Evolutionary conservation across 30 jellyfish, hydroid and myxozoan genomes (phyloP).

Genomic region (Morbakka virulenta): DNA sequence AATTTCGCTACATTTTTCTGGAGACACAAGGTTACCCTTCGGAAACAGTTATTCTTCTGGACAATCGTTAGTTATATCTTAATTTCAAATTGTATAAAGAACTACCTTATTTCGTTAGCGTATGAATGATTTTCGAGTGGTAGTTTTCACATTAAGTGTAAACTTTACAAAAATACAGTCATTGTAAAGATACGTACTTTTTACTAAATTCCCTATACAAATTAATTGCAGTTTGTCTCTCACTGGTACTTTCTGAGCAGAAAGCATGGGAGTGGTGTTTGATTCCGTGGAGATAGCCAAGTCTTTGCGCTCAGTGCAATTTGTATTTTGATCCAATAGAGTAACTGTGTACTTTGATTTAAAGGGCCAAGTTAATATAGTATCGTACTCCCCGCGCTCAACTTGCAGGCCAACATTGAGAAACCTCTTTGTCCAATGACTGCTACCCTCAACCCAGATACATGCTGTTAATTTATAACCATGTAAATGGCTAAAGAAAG

Average conservation of each 20-base stretch:
- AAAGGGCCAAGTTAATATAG: background rate
- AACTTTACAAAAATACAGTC: background rate
- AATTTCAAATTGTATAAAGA: background rate
- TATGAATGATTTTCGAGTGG: background rate
- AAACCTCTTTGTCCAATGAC: background rate
- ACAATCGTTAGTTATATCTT: constrained; percentile 37
- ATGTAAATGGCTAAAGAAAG: background rate
- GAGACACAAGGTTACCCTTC: constrained; percentile 83
- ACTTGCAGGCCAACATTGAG: background rate
- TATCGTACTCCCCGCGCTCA: background rate
- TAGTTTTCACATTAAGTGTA: background rate
- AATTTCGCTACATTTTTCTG: constrained; percentile 82
- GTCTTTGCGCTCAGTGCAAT: background rate
- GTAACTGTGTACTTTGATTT: background rate
- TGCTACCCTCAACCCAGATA: background rate
- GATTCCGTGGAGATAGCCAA: background rate
- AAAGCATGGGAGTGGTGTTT: background rate
- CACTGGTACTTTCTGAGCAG: background rate
- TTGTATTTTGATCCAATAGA: background rate
- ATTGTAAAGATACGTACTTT: background rate
- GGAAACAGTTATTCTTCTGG: constrained; percentile 73
- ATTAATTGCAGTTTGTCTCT: background rate
- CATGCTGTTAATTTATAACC: background rate
- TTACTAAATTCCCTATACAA: background rate
- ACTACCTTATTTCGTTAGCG: background rate